Base-by-base conservation (phyloP, 2,888 invertebrate species). In the Parasteatoda lunata region DNA sequence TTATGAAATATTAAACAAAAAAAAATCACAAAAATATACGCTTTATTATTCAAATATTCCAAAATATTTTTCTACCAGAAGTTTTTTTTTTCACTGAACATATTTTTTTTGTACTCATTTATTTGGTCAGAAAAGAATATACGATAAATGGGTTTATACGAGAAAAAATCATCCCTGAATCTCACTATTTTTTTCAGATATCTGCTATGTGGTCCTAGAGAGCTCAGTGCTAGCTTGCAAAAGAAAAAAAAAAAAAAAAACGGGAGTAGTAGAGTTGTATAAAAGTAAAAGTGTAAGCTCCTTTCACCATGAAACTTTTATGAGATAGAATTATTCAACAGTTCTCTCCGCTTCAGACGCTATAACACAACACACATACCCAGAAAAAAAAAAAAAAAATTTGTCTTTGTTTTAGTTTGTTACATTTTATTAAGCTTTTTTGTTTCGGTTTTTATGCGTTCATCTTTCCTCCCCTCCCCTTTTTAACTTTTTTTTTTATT, bases 241-340 rank as follows among this genome's bases (percentile, higher is more conserved):
- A 15, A 15, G 66, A 66, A 66, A 66, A 2, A 13, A 9, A n/a
- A n/a, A 66, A 9, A 66, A 75, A 75, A 48, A 5, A 70, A 70
- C 5, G 52, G 49, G 15, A 48, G 59, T 13, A 65, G 48, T 5
- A 54, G 49, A 75, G 30, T 45, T 15, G 66, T 30, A 66, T 30
- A 66, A 66, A 66, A 66, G 30, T 30, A 68, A 73, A 80, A 69
- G 45, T 11, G 54, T 45, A 75, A 64, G 70, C 76, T 30, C 77
- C 72, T 13, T 9, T 65, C 79, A 51, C 77, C 64, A 84, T 84
- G 83, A 84, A 84, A 84, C 15, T 84, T 84, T 84, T 84, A 84
- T 84, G 77, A 84, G 83, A 72, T 52, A 84, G 83, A 84, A 84
- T 84, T 84, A 84, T 84, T 84, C 83, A 84, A 77, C 83, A 77